Base-by-base conservation (phyloP, 2,888 invertebrate species). In the Platypus cylindrus region DNA sequence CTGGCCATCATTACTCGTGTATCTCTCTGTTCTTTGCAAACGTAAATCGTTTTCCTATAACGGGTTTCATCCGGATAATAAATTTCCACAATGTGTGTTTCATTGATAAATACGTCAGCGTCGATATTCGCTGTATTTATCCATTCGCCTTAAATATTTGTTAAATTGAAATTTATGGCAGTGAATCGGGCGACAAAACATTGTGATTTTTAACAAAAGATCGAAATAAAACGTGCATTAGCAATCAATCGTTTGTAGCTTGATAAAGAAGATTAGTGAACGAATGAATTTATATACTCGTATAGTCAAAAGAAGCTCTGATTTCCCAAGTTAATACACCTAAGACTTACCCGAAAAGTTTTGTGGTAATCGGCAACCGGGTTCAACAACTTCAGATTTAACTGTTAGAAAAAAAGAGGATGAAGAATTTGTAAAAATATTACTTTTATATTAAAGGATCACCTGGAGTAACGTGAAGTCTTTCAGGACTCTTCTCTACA, bases 61-160 rank as follows among this genome's bases (percentile, higher is more conserved):
- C 90, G 71, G 0, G 85, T 84, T 53, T 84, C 85, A 60, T 95
- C 94, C 0, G 94, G 93, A 61, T 86, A 86, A 64, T 86, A 91
- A 0, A 86, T 90, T 64, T 94, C 94, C 48, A 91, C 85, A 22
- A 97, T 91, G 55, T 95, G 95, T 0, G 95, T 97, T 53, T 90
- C 86, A 55, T 95, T 95, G 24, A 97, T 90, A 28, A 75, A 71
- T 1, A 93, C 80, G 60, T 93, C 89, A 1, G 94, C 94, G 59
- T 94, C 93, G 45, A 91, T 85, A 56, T 95, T 94, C 1, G 94
- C 94, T 0, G 95, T 94, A 53, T 95, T 95, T 32, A 94, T 87
- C 95, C 95, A 97, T 14, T 84, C 76, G 0, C 97, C 41, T 41
- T 17, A 22, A 23, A 27, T n/a, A n/a, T n/a, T 14, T 5, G 20